phyloP scores from a whole-genome alignment of 2,888 invertebrate species.

The Andrena trimmerana region DNA sequence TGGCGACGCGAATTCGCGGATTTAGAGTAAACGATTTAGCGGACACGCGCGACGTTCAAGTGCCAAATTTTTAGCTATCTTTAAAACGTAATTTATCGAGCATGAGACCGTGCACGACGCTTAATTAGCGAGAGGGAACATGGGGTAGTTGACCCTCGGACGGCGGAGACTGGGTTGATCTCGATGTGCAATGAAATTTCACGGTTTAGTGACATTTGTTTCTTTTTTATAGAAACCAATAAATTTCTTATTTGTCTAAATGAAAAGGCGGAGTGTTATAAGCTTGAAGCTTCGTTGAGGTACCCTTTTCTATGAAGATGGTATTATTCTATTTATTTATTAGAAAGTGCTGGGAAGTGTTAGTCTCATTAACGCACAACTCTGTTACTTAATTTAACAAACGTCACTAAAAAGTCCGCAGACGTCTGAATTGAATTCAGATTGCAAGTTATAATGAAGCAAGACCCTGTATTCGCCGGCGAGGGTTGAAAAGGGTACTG shows the following conservation, averaged over 20 bases:
- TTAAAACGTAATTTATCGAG: slow-evolving; percentile 55
- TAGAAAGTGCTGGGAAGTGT: too few species aligned
- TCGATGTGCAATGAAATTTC: not conserved
- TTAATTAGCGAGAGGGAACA: slow-evolving; percentile 45
- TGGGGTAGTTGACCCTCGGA: not conserved
- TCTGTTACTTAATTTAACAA: too few species aligned
- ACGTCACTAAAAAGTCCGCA: not conserved
- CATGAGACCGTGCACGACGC: slow-evolving; percentile 44
- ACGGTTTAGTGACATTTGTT: not conserved
- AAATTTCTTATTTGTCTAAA: not conserved
- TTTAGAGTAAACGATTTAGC: slow-evolving; percentile 69
- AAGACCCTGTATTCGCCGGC: not conserved
- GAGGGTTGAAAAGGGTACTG: not conserved
- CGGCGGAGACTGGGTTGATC: not conserved
- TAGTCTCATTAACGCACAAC: too few species aligned
- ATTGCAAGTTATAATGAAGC: too few species aligned
- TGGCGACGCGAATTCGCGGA: slow-evolving; percentile 52
- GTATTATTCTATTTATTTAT: too few species aligned
- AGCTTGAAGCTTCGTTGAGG: too few species aligned
- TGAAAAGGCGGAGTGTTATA: too few species aligned
- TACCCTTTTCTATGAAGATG: too few species aligned
- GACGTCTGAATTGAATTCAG: not conserved
- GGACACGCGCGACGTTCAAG: slow-evolving; percentile 76
- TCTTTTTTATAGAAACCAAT: too few species aligned
- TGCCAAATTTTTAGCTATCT: slow-evolving; percentile 79